Conservation (phyloP, 2,888 invertebrate genomes). For the Omphaloscelis lunosa region DNA sequence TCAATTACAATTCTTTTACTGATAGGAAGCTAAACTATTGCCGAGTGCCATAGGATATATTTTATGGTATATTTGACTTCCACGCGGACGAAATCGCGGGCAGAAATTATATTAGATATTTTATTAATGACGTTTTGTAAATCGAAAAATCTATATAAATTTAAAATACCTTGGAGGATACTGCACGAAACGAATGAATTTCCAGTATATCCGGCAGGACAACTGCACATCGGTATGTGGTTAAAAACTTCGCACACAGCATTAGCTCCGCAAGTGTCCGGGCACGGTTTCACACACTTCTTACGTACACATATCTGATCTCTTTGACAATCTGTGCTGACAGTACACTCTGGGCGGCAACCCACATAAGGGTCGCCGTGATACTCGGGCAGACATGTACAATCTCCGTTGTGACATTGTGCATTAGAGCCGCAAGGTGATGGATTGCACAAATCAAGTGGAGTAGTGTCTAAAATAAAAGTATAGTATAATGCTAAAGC, state of each 20-base stretch:
- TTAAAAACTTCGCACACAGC: constrained; percentile 94
- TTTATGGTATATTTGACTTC: neutral
- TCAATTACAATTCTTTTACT: neutral
- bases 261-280: constrained; percentile 94
- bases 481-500: neutral
- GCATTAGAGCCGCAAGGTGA: constrained; percentile 94
- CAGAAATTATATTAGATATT: neutral
- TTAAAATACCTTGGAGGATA: constrained; percentile 87
- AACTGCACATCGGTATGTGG: constrained; percentile 94
- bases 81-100: neutral
- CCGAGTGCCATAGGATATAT: neutral
- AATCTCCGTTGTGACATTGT: constrained; percentile 92
- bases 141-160: neutral
- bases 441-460: constrained; percentile 91
- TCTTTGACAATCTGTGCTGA: constrained; percentile 93
- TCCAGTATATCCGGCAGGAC: constrained; percentile 93
- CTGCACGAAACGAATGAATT: constrained; percentile 94
- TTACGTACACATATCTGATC: constrained; percentile 93
- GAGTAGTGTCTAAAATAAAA: constrained; percentile 65
- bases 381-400: constrained; percentile 93
- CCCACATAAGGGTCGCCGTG: constrained; percentile 94
- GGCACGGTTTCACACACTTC: constrained; percentile 95
- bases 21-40: neutral
- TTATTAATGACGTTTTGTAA: neutral
- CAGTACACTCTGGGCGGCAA: constrained; percentile 95